These are phyloP conservation scores for Ianthella basta DNA, from an alignment of 37 sponge, comb jelly and placozoan species.

Conservation along the genomic window DNA sequence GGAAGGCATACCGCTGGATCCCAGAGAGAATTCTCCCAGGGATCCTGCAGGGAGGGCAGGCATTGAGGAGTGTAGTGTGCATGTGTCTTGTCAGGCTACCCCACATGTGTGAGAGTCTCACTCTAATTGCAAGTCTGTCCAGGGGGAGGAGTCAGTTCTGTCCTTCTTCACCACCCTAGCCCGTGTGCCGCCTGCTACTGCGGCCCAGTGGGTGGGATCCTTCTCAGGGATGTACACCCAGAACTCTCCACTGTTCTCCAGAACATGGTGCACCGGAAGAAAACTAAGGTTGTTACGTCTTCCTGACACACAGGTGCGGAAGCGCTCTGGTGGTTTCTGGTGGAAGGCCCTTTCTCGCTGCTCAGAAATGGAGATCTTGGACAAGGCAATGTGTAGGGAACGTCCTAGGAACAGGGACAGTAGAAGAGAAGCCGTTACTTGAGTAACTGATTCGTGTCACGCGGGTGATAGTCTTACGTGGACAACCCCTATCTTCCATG, in stretches of 20 bases:
- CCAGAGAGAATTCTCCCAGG: neutral
- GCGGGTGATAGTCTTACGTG: too few species aligned
- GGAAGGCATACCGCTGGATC: neutral
- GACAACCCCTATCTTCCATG: too few species aligned
- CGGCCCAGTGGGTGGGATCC: constrained; percentile 17
- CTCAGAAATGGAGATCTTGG: neutral
- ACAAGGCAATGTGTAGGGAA: neutral
- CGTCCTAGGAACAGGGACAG: neutral
- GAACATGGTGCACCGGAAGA: neutral
- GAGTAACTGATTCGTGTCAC: too few species aligned
- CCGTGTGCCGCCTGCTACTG: neutral
- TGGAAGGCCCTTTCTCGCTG: neutral
- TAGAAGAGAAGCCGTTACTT: too few species aligned
- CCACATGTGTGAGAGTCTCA: too few species aligned
- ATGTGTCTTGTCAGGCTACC: too few species aligned
- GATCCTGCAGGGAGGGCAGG: neutral
- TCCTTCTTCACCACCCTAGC: neutral
- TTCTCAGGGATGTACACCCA: neutral
- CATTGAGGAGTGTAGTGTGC: too few species aligned
- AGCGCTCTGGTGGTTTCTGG: neutral
- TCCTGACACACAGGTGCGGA: neutral
- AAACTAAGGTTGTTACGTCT: constrained; percentile 6
- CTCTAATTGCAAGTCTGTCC: too few species aligned
- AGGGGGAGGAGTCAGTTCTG: too few species aligned
- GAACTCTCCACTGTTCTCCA: neutral